Conservation (phyloP, 2,888 invertebrate species). For the Periphyllus acericola region DNA sequence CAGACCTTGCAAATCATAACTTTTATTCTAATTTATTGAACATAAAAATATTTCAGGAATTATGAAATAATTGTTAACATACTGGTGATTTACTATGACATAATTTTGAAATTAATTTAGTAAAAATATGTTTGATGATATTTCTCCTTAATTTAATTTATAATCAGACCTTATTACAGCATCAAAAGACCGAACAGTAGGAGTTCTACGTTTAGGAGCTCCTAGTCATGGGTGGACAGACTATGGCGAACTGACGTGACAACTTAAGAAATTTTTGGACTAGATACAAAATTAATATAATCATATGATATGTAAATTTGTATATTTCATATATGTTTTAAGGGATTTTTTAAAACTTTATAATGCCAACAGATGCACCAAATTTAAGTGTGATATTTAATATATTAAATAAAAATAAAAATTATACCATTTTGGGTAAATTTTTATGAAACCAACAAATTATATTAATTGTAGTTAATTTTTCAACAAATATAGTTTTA, state of each 20-base stretch:
- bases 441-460: conserved; percentile 27
- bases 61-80: background rate
- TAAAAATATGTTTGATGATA: background rate
- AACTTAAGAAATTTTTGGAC: conserved; percentile 52
- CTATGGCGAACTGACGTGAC: conserved; percentile 69
- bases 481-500: conserved; percentile 18
- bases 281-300: conserved; percentile 50
- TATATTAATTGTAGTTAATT: conserved; percentile 33
- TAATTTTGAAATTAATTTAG: background rate
- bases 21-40: background rate
- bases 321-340: conserved; percentile 37
- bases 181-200: conserved; percentile 69
- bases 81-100: background rate
- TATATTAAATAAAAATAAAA: conserved; percentile 32
- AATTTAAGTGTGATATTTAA: conserved; percentile 53
- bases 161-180: conserved; percentile 68
- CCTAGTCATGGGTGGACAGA: conserved; percentile 70
- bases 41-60: background rate
- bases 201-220: conserved; percentile 68
- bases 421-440: conserved; percentile 46
- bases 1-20: background rate
- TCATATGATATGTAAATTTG: conserved; percentile 41
- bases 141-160: conserved; percentile 51
- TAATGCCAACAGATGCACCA: conserved; percentile 52
- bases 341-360: conserved; percentile 22